A percentile compares a stretch with the other conserved stretches of the same genome.
These are phyloP conservation scores for Plodia interpunctella DNA, from an alignment of 1,140 invertebrate genomes.

Conservation along the genomic window DNA sequence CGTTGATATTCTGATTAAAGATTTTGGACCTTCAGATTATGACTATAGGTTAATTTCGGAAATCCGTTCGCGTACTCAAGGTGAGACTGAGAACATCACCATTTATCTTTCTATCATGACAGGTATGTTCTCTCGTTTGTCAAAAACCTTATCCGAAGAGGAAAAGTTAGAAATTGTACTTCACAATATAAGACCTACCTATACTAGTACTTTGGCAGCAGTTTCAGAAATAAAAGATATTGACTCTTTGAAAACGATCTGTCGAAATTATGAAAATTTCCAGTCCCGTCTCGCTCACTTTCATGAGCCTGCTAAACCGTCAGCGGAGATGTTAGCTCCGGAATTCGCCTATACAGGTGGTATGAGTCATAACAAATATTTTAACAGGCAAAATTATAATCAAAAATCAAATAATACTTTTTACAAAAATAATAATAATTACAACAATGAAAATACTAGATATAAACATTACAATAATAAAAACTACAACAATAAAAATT, in stretches of 20 bases:
- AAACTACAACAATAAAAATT: conserved; percentile 18
- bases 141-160: conserved; percentile 17
- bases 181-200: conserved; percentile 32
- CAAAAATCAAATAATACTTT: conserved; percentile 12
- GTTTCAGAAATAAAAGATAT: conserved; percentile 16
- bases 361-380: conserved; percentile 15
- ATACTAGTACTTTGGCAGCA: conserved; percentile 22
- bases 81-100: conserved; percentile 33
- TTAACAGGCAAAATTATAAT: not conserved
- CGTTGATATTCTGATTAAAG: conserved; percentile 18
- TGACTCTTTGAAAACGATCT: conserved; percentile 16
- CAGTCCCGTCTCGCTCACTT: conserved; percentile 22
- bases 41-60: conserved; percentile 36
- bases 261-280: conserved; percentile 28
- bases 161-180: conserved; percentile 34
- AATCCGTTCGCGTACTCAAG: conserved; percentile 40
- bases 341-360: conserved; percentile 26
- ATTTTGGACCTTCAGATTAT: conserved; percentile 39
- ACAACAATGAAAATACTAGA: conserved; percentile 4
- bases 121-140: conserved; percentile 33
- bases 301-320: conserved; percentile 23
- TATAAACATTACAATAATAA: conserved; percentile 9
- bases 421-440: conserved; percentile 12
- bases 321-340: conserved; percentile 26
- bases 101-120: conserved; percentile 41